Conservation (phyloP, 1,140 invertebrate species). For the Caerostris darwini region DNA sequence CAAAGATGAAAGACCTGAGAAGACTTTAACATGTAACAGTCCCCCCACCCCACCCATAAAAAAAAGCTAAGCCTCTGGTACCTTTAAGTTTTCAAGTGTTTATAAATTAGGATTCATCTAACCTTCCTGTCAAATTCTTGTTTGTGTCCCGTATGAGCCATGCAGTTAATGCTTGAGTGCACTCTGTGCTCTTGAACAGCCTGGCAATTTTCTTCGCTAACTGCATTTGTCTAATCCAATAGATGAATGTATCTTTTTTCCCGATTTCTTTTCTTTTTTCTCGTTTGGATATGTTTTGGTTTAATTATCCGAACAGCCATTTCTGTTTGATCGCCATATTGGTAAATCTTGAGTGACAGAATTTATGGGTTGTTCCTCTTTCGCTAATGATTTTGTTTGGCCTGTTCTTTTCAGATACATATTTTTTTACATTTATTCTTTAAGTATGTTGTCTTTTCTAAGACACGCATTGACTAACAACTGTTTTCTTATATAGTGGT, state of each 20-base stretch:
- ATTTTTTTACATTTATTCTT: background rate
- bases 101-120: background rate
- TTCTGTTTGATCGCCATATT: constrained; percentile 15
- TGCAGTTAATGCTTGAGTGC: background rate
- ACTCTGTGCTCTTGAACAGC: background rate
- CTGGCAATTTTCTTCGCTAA: constrained; percentile 13
- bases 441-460: background rate
- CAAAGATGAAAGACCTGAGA: background rate
- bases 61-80: background rate
- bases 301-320: constrained; percentile 18
- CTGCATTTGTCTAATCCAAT: constrained; percentile 61
- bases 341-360: constrained; percentile 9
- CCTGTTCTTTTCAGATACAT: background rate
- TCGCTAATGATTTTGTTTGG: constrained; percentile 36
- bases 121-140: background rate
- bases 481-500: background rate
- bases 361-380: background rate
- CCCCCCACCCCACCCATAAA: background rate
- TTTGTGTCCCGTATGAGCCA: background rate
- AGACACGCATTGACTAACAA: background rate
- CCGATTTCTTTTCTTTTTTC: background rate
- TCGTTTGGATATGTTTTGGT: background rate
- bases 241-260: background rate
- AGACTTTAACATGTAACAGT: background rate
- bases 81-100: background rate